Evolutionary conservation across 1,140 invertebrate genomes (phyloP), one percentile per base, ranked within the genome.

Genomic region (Leptopilina clavipes): DNA sequence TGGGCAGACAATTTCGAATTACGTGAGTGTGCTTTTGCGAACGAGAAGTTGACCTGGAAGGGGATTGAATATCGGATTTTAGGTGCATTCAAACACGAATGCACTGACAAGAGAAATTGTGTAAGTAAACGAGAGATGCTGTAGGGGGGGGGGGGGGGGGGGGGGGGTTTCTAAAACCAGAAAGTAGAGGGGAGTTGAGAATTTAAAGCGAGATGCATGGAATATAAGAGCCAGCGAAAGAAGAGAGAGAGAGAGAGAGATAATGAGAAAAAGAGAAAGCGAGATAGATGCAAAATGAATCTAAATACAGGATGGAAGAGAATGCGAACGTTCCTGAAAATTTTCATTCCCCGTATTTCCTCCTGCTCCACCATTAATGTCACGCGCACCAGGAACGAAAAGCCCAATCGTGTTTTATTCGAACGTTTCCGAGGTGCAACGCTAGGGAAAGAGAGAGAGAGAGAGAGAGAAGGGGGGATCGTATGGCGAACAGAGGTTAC

Each of bases 1-100:
- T 86, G 78, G 81, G 82, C 83, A 81, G 84, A 85, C 84, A 86
- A 86, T 85, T 83, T 79, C 76, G 77, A 85, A 85, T 86, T 85
- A 81, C 79, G 78, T 73, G 80, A 73, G 76, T 73, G 75, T 22
- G 70, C 78, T 72, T 71, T 37, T 72, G 65, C 52, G 72, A 14
- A 72, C 37, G 18, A 37, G 37, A 56, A 52, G 70, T 1, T 65
- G 59, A 31, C 59, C 14, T 65, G 59, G 59, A 65, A 56, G 19
- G 56, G n/a, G 54, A 40, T 70, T 22, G 19, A 45, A 72, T 56
- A 56, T 18, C 25, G 74, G 65, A 31, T 52, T 9, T 12, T 1
- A n/a, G 6, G 19, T 65, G 76, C 19, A 71, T n/a, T n/a, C n/a
- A 37, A 75, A 14, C 19, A 78, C 76, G 59, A 25, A 75, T 45